Conservation (phyloP, 2,888 invertebrate genomes). For the Ceratothoa steindachneri region DNA sequence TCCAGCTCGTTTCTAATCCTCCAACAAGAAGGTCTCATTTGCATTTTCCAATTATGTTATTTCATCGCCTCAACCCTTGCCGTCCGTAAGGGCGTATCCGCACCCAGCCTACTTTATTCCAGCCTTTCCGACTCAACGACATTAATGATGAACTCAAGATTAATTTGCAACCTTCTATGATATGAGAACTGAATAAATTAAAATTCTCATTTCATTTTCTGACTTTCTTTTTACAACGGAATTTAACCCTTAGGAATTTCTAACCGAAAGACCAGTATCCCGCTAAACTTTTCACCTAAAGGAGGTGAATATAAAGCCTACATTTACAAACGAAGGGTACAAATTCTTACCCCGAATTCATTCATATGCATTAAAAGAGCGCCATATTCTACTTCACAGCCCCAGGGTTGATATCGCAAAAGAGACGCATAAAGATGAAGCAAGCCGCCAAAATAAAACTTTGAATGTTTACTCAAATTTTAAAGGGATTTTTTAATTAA, state of each 20-base stretch:
- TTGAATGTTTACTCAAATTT: neutral
- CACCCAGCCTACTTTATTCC: neutral
- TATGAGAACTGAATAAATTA: conserved; percentile 44
- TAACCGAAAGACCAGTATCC: neutral
- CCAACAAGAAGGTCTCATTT: conserved; percentile 42
- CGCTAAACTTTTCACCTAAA: conserved; percentile 4
- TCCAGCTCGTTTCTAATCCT: conserved; percentile 43
- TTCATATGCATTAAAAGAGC: conserved; percentile 42
- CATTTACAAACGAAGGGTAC: conserved; percentile 33
- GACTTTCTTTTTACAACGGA: conserved; percentile 8
- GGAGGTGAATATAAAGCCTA: conserved; percentile 27
- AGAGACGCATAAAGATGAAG: neutral
- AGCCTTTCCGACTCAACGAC: conserved; percentile 20
- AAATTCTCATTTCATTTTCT: conserved; percentile 43
- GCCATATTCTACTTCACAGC: conserved; percentile 19
- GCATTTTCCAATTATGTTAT: conserved; percentile 46
- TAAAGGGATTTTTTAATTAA: neutral
- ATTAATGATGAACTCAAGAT: conserved; percentile 43
- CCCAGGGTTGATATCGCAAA: conserved; percentile 8
- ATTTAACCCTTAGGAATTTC: neutral
- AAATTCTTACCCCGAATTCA: conserved; percentile 35
- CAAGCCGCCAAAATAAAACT: neutral
- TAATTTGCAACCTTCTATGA: conserved; percentile 44
- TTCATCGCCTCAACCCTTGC: conserved; percentile 37
- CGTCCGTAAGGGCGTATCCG: conserved; percentile 28